Evolutionary conservation across 2,797 vertebrate species (phyloP), one percentile per base, ranked within the genome.

Genomic region (Diglossa cyanea): DNA sequence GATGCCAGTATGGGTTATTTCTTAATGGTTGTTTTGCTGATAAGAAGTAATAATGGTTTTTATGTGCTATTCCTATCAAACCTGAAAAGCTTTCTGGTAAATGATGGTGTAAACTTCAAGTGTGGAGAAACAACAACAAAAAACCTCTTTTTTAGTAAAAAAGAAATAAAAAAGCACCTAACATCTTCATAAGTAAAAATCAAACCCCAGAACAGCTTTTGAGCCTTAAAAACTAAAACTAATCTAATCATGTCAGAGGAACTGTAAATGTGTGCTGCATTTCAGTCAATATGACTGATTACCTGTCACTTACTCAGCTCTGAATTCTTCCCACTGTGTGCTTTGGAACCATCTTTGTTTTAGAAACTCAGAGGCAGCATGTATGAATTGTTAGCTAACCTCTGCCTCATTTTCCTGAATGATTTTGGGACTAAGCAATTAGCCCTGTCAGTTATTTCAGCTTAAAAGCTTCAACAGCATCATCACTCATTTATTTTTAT

Each of bases 241-340:
- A 88, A 93, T 90, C 54, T 74, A 75, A 74, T 86, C 28, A 65
- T 4, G 8, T 86, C 68, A 80, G 75, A 93, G 54, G 33, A 83
- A 74, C 50, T 63, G 45, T 86, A 90, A 82, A 91, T 74, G 39
- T 47, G 30, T 83, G 68, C 65, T 93, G 68, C 76, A 80, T 93
- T 96, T 94, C 81, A 91, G 89, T 91, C 82, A 89, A 24, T 86
- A 87, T 93, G 80, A 93, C 88, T 93, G 91, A 94, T 93, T 88
- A 76, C 74, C 33, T 95, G 84, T 93, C 91, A 90, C 37, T 93
- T 85, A 61, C 44, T 88, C 24, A 35, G 50, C 33, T 90, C 37
- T 33, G 58, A 61, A 75, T 86, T 86, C 84, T 82, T 84, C 53
- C 24, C 0, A 0, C 65, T 75, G 11, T 65, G 58, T 0, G 0